phyloP scores from a whole-genome alignment of 53 echinoderm and acorn worm species.

The Stichopus horrens region DNA sequence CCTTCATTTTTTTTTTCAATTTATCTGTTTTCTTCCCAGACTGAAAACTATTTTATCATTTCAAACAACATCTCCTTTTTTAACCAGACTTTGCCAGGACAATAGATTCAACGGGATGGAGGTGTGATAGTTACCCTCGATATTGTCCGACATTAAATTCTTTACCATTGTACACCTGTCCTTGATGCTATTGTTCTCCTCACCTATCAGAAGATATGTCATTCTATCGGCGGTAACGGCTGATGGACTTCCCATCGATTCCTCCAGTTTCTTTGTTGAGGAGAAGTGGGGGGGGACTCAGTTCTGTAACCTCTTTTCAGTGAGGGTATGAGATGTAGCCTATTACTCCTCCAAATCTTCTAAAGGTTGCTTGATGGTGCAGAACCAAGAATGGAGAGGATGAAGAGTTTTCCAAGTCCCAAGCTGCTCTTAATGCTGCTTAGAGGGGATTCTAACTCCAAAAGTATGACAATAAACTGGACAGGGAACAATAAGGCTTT shows the following conservation, averaged over 20 bases:
- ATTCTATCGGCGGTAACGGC: background rate
- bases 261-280: background rate
- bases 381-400: background rate
- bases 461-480: slow-evolving; percentile 3
- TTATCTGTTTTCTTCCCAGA: too few species aligned
- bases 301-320: background rate
- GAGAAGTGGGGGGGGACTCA: background rate
- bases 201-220: background rate
- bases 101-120: background rate
- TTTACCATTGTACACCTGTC: background rate
- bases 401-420: background rate
- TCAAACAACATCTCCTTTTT: background rate
- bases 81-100: background rate
- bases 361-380: background rate
- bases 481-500: background rate
- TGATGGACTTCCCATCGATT: slow-evolving; percentile 28
- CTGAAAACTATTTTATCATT: background rate
- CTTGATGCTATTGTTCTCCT: background rate
- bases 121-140: background rate
- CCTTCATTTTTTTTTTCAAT: too few species aligned
- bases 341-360: background rate
- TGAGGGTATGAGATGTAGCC: background rate
- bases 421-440: background rate
- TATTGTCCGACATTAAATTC: slow-evolving; percentile 19
- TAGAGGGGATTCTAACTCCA: background rate